A percentile compares a stretch with the other conserved stretches of the same genome.
phyloP scores from a whole-genome alignment of 2,113 vertebrate genomes.

The Anarrhichthys ocellatus region DNA sequence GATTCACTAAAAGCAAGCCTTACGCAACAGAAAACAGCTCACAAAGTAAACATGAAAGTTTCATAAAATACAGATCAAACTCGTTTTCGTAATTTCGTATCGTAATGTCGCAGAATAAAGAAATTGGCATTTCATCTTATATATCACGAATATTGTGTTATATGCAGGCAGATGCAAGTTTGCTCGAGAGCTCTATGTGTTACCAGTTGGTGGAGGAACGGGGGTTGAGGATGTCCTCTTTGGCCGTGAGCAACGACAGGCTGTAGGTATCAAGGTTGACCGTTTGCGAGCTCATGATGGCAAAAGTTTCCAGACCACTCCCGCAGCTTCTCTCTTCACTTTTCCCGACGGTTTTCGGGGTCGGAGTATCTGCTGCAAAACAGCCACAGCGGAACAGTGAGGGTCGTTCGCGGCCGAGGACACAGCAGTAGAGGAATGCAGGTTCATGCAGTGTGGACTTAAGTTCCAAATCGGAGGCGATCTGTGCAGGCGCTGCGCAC shows the following conservation, averaged over 20 bases:
- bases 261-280: conserved; percentile 87
- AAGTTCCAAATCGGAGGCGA: conserved; percentile 52
- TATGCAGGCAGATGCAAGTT: background rate
- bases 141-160: background rate
- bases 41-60: background rate
- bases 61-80: background rate
- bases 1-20: conserved; percentile 15
- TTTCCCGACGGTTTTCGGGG: conserved; percentile 58
- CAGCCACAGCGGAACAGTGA: conserved; percentile 45
- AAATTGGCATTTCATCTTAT: background rate
- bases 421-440: conserved; percentile 28
- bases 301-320: conserved; percentile 70
- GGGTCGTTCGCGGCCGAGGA: conserved; percentile 26
- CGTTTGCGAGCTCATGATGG: conserved; percentile 78
- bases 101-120: background rate
- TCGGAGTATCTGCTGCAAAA: conserved; percentile 41
- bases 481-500: conserved; percentile 57
- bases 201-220: conserved; percentile 88
- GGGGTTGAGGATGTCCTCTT: conserved; percentile 87
- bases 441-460: conserved; percentile 63
- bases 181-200: conserved; percentile 27
- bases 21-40: background rate
- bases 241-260: conserved; percentile 87
- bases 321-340: conserved; percentile 64
- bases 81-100: background rate